These are phyloP conservation scores for Petrolisthes cinctipes DNA, from an alignment of 2,888 invertebrate species.

Conservation along the genomic window DNA sequence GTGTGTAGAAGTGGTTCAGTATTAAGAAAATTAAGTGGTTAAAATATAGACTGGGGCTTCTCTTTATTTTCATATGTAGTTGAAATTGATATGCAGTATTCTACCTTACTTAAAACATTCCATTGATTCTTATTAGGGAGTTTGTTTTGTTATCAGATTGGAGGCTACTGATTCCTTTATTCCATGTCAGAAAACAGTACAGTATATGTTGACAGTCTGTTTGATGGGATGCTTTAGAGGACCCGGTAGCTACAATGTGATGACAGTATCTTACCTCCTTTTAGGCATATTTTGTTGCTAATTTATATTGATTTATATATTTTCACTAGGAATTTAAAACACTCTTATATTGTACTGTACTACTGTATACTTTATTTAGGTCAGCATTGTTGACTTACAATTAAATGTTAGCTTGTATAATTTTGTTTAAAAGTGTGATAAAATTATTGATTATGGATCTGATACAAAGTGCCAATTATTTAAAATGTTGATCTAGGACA, in stretches of 20 bases:
- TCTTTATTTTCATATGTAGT: constrained; percentile 44
- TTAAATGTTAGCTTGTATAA: background rate
- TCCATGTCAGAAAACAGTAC: background rate
- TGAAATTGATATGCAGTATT: constrained; percentile 2
- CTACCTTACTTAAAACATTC: constrained; percentile 48
- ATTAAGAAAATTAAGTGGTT: too few species aligned
- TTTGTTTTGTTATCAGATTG: constrained; percentile 7
- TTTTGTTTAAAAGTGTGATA: constrained; percentile 26
- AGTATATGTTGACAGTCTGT: too few species aligned
- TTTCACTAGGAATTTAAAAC: background rate
- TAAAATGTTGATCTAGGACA: constrained; percentile 31
- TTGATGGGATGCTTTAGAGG: too few species aligned
- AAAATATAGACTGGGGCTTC: constrained; percentile 3
- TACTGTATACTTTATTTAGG: constrained; percentile 13
- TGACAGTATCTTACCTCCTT: background rate
- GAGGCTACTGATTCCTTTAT: background rate
- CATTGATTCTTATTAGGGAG: constrained; percentile 26
- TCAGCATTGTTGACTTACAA: constrained; percentile 30
- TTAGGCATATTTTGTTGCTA: background rate
- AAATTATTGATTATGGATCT: background rate
- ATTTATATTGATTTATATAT: constrained; percentile 9
- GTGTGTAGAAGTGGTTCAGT: background rate
- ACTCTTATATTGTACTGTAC: background rate
- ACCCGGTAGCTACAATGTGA: too few species aligned
- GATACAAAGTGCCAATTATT: constrained; percentile 25